A percentile compares a stretch with the other conserved stretches of the same genome.
phyloP scores from a whole-genome alignment of 1,140 invertebrate species.

The Pinna nobilis region DNA sequence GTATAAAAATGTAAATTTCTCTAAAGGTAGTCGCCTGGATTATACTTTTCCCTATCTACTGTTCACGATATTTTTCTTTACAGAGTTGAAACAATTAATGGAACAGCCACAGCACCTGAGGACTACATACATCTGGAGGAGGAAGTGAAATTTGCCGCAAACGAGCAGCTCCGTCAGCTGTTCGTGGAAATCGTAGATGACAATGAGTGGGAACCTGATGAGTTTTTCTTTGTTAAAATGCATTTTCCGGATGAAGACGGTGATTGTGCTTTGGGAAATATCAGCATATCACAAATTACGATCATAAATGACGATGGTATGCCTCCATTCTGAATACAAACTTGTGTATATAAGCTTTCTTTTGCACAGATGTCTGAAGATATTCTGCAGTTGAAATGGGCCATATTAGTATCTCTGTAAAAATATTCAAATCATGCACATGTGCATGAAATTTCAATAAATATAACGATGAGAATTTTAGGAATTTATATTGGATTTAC shows the following conservation, averaged over 20 bases:
- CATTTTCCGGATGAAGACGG: constrained; percentile 67
- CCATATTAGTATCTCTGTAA: too few species aligned
- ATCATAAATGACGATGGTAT: constrained; percentile 83
- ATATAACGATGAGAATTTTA: too few species aligned
- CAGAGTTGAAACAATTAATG: constrained; percentile 81
- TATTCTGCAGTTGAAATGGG: too few species aligned
- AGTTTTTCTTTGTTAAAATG: constrained; percentile 81
- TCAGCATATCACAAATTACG: constrained; percentile 81
- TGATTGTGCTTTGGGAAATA: constrained; percentile 76
- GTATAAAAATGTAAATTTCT: background rate
- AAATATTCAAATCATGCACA: too few species aligned
- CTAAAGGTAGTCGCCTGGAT: background rate
- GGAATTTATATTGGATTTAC: too few species aligned
- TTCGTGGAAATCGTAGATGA: constrained; percentile 81
- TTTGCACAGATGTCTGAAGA: too few species aligned
- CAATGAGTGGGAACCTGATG: constrained; percentile 82
- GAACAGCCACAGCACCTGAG: constrained; percentile 78
- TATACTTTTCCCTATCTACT: background rate
- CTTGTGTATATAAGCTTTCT: too few species aligned
- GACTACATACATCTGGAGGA: constrained; percentile 80
- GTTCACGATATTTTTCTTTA: background rate
- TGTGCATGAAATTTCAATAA: too few species aligned
- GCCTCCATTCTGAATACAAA: too few species aligned
- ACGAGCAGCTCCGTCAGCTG: constrained; percentile 78
- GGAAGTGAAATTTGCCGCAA: constrained; percentile 77